Percentiles rank a stretch among this genome's conserved stretches.
phyloP scores from a whole-genome alignment of 2,888 invertebrate genomes.

The Philereme transversata region DNA sequence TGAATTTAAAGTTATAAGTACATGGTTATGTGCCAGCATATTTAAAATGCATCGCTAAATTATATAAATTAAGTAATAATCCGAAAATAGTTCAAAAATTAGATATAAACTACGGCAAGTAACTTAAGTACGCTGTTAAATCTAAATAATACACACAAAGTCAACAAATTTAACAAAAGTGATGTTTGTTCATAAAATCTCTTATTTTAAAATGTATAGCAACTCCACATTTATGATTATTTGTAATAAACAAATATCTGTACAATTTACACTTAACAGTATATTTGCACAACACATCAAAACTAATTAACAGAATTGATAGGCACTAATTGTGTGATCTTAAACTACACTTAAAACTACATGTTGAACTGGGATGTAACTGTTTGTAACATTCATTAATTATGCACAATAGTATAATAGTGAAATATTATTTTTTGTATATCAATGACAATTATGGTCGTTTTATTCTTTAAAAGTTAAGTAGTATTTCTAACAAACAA shows the following conservation, averaged over 20 bases:
- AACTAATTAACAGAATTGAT: constrained; percentile 17
- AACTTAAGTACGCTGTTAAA: not conserved
- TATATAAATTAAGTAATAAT: not conserved
- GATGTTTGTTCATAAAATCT: constrained; percentile 15
- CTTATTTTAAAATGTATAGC: constrained; percentile 8
- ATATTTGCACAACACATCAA: constrained; percentile 13
- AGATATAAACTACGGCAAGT: not conserved
- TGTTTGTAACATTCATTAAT: constrained; percentile 12
- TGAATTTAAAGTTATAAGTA: not conserved
- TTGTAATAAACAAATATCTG: constrained; percentile 1
- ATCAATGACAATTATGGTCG: no score
- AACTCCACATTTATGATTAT: constrained; percentile 2
- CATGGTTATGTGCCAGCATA: not conserved
- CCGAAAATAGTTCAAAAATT: not conserved
- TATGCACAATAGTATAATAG: constrained; percentile 17
- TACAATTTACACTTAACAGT: constrained; percentile 6
- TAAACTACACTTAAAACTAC: constrained; percentile 29
- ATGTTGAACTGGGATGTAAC: constrained; percentile 15
- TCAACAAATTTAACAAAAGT: not conserved
- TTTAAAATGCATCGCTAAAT: not conserved
- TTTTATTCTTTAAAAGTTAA: no score
- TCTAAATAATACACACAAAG: not conserved
- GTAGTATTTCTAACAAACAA: no score
- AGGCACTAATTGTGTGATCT: constrained; percentile 35
- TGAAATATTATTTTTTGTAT: no score